These are phyloP conservation scores for Caenorhabditis inopinata DNA, from an alignment of 1,140 invertebrate species.

Conservation along the genomic window DNA sequence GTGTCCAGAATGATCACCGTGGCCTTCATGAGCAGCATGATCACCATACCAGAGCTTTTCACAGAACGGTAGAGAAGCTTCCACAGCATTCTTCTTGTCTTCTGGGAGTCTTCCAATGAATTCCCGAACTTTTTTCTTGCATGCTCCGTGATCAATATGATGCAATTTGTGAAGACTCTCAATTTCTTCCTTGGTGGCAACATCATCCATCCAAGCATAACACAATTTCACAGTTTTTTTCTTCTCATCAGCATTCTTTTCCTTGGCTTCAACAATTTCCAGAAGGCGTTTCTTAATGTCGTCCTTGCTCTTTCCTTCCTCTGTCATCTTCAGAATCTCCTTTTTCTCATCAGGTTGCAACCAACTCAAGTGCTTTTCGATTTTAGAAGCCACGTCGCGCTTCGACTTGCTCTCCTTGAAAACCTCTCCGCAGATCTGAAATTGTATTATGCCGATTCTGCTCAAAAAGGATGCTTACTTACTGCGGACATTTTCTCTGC, in stretches of 20 bases:
- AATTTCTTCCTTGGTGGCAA: conserved; percentile 32
- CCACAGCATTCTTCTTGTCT: conserved; percentile 5
- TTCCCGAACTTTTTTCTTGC: conserved; percentile 40
- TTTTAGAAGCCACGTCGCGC: not conserved
- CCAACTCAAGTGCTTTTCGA: conserved; percentile 41
- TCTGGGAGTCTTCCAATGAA: conserved; percentile 29
- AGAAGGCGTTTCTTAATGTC: conserved; percentile 29
- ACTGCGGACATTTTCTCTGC: conserved; percentile 26
- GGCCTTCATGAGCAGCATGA: not conserved
- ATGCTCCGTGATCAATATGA: conserved; percentile 36
- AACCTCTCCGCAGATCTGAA: conserved; percentile 21
- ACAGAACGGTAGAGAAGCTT: conserved; percentile 36
- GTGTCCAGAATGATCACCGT: conserved; percentile 17
- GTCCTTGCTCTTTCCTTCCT: conserved; percentile 23
- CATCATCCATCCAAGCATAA: conserved; percentile 39
- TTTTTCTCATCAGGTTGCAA: conserved; percentile 13
- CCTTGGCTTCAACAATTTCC: not conserved
- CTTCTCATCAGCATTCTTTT: conserved; percentile 9
- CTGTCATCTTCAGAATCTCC: conserved; percentile 7
- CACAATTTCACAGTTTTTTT: conserved; percentile 21
- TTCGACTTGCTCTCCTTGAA: not conserved
- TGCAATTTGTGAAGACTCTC: conserved; percentile 40
- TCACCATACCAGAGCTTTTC: conserved; percentile 45
- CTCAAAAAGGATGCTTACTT: not conserved
- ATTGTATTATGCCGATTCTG: not conserved